Conservation (phyloP, 2,888 invertebrate species). For the Entomobrya proxima region DNA sequence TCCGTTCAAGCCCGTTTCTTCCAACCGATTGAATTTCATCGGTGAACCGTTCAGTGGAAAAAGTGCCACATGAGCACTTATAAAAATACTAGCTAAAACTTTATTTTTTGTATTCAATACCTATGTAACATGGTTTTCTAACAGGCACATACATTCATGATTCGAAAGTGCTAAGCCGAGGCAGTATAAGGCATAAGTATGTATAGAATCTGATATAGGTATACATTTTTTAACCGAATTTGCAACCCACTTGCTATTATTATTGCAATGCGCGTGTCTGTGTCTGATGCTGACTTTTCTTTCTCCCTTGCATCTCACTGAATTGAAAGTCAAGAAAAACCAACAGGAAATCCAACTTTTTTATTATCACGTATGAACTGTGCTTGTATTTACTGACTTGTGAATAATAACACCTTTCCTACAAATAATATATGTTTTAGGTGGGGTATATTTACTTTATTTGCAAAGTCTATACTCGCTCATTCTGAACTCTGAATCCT, state of each 20-base stretch:
- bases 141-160: too few relatives aligned
- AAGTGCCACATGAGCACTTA: constrained; percentile 14
- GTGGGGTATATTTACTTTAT: too few relatives aligned
- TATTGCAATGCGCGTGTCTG: neutral
- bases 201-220: neutral
- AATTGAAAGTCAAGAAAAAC: neutral
- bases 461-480: too few relatives aligned
- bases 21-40: constrained; percentile 59
- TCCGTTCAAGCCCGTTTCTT: constrained; percentile 31
- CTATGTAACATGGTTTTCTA: too few relatives aligned
- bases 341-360: neutral
- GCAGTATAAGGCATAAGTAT: too few relatives aligned
- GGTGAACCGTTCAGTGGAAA: constrained; percentile 2
- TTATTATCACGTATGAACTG: neutral
- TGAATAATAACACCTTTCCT: too few relatives aligned
- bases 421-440: too few relatives aligned
- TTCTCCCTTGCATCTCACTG: neutral
- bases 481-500: too few relatives aligned
- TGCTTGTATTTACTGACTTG: neutral
- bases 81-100: neutral
- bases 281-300: neutral
- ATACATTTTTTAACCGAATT: constrained; percentile 2
- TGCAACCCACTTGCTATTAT: neutral
- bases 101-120: too few relatives aligned
- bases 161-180: too few relatives aligned